These are phyloP conservation scores for Hyposoter didymator DNA, from an alignment of 2,888 invertebrate genomes.

Conservation along the genomic window DNA sequence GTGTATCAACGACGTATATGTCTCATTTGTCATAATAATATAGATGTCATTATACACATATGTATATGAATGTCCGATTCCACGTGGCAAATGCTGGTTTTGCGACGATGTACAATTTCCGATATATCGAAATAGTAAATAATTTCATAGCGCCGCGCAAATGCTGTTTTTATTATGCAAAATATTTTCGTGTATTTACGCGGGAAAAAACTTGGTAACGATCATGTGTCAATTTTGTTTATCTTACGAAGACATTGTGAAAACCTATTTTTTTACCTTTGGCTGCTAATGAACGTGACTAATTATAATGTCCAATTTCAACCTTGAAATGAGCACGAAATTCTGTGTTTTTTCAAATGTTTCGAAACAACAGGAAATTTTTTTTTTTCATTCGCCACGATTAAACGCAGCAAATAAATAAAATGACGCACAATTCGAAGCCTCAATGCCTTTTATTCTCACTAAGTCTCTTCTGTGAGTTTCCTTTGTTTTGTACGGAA, in stretches of 20 bases:
- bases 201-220: background rate
- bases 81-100: background rate
- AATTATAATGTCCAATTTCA: background rate
- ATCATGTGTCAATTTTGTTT: background rate
- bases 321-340: background rate
- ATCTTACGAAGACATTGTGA: background rate
- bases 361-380: background rate
- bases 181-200: background rate
- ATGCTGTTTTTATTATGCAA: background rate
- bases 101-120: background rate
- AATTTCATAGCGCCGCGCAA: background rate
- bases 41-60: background rate
- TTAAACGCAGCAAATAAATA: background rate
- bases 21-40: background rate
- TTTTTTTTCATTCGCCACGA: background rate
- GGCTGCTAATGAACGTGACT: background rate
- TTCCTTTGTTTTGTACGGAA: background rate
- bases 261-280: background rate
- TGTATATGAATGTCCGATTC: background rate
- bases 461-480: too few relatives aligned
- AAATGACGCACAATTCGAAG: background rate
- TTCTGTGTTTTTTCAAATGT: background rate
- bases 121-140: conserved; percentile 1
- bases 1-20: background rate
- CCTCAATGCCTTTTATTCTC: background rate